Evolutionary conservation across 2,797 vertebrate genomes (phyloP).

Genomic region (Lepilemur ruficaudatus): DNA sequence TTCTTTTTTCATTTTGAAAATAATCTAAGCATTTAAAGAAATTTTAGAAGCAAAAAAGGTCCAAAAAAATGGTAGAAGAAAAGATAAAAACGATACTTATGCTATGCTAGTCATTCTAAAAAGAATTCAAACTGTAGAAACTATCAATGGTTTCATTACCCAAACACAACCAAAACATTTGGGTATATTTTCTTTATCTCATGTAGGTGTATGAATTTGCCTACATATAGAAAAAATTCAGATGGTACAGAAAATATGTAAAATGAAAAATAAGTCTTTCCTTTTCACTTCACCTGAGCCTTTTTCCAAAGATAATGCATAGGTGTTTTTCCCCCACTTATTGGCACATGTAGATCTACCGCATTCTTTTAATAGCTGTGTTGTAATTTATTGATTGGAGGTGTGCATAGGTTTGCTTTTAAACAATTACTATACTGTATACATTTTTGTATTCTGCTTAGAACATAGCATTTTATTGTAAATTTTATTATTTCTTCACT

Average conservation of each 20-base stretch:
- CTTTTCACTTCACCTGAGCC: neutral
- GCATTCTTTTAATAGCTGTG: neutral
- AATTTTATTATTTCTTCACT: neutral
- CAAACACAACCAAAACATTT: constrained; percentile 15
- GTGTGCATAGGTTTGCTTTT: neutral
- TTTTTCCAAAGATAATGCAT: neutral
- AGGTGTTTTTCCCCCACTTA: neutral
- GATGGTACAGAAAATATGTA: neutral
- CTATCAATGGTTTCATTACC: constrained; percentile 9
- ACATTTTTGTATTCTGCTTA: constrained; percentile 5
- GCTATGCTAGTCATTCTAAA: neutral
- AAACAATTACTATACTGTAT: neutral
- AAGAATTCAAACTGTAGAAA: neutral
- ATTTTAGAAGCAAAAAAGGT: neutral
- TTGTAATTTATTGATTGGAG: neutral
- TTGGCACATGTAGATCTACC: neutral
- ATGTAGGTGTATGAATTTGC: neutral
- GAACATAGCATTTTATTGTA: neutral
- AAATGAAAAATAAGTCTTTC: neutral
- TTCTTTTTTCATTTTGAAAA: constrained; percentile 53
- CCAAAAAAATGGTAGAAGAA: neutral
- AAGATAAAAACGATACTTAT: neutral
- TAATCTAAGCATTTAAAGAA: constrained; percentile 27
- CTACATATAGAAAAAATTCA: neutral
- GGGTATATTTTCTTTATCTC: neutral